Percentiles rank a stretch among this genome's conserved stretches.
Conservation (phyloP, 2,888 invertebrate species). For the Tipula vernalis region DNA sequence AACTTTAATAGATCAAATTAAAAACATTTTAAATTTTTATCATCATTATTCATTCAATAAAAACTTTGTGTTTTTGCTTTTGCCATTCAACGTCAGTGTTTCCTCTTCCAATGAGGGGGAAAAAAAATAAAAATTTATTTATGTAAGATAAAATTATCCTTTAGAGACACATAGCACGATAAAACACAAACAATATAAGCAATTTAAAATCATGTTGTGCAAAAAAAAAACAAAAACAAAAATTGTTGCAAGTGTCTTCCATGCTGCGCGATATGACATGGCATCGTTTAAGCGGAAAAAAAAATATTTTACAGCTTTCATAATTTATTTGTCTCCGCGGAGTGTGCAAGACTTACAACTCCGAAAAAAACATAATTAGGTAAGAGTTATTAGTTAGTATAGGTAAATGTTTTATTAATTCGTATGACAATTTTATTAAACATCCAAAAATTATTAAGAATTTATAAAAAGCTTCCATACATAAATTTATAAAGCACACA, state of each 20-base stretch:
- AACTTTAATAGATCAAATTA: constrained; percentile 4
- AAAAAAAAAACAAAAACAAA: too few species aligned
- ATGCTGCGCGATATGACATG: neutral
- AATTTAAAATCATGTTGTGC: neutral
- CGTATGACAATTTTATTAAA: too few species aligned
- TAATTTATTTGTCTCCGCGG: neutral
- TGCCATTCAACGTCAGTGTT: neutral
- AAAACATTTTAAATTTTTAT: neutral
- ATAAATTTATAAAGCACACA: too few species aligned
- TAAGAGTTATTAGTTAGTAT: neutral
- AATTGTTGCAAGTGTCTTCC: neutral
- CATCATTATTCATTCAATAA: constrained; percentile 4
- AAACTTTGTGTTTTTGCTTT: neutral
- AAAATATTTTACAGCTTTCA: neutral
- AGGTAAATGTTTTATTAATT: too few species aligned
- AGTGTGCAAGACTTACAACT: neutral
- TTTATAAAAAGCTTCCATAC: too few species aligned
- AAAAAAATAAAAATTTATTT: neutral
- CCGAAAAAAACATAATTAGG: neutral
- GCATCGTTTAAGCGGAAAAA: neutral
- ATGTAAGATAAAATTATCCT: neutral
- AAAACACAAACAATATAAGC: neutral
- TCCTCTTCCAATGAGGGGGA: neutral
- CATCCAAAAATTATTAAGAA: too few species aligned
- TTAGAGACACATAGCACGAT: neutral